phyloP scores from a whole-genome alignment of 2,797 vertebrate species.

The Melanogrammus aeglefinus region DNA sequence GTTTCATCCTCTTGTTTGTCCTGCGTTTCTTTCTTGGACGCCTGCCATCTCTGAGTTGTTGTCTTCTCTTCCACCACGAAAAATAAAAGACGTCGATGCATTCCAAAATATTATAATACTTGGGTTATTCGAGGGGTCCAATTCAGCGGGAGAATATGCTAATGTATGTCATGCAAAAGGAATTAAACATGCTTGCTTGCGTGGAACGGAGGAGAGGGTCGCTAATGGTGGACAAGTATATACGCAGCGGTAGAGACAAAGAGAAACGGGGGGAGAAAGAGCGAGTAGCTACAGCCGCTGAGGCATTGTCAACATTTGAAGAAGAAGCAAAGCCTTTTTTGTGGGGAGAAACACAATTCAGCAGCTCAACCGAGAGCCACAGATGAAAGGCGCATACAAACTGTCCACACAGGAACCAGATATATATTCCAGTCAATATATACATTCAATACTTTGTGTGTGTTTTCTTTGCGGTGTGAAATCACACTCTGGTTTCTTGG shows the following conservation, averaged over 20 bases:
- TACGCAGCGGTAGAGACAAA: not conserved
- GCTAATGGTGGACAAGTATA: not conserved
- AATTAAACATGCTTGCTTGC: not conserved
- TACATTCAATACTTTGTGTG: not conserved
- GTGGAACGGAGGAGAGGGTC: not conserved
- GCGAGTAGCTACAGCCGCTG: not conserved
- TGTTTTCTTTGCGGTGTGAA: not conserved
- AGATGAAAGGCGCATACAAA: not conserved
- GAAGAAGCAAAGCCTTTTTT: not conserved
- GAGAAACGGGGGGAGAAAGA: not conserved
- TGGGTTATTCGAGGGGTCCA: not conserved
- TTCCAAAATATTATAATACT: not conserved
- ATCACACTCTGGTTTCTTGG: not conserved
- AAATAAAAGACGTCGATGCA: not conserved
- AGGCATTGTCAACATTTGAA: not conserved
- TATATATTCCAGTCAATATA: not conserved
- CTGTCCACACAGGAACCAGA: not conserved
- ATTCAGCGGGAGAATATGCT: not conserved
- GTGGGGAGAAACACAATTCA: slow-evolving; percentile 3
- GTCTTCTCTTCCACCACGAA: too few relatives aligned
- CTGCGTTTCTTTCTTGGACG: not conserved
- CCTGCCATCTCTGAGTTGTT: not conserved
- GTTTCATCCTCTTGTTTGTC: not conserved
- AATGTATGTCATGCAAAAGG: not conserved
- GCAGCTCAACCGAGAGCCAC: not conserved